Base-by-base conservation (phyloP, 2,888 invertebrate genomes). In the Parascotia fuliginaria region DNA sequence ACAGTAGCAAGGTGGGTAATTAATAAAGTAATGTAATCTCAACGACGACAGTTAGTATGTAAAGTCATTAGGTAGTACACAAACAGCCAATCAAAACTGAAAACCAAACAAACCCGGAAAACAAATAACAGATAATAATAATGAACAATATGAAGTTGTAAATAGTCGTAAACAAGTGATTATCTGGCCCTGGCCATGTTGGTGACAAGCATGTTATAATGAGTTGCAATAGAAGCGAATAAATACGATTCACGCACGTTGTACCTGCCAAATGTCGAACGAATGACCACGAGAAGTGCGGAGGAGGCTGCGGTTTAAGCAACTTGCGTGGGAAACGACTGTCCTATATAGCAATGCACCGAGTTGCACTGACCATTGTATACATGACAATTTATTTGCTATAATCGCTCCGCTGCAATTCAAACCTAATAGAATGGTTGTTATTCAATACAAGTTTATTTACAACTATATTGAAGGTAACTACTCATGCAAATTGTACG, bases 291-390 rank as follows among this genome's bases (percentile, higher is more conserved):
- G 65, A 61, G 58, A 55, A 63, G 53, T 67, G 77, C 71, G 79
- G 72, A 75, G 83, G 78, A 77, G 77, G 74, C 65, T 79, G 81
- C 67, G 76, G 79, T 79, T 73, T 65, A 64, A 68, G 75, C 77
- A 79, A 84, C 78, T 70, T 71, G 85, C 84, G 85, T 85, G 83
- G 83, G 85, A 85, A 83, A 70, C 70, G 31, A 71, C 49, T 73
- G 78, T 73, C 78, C 81, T 78, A 78, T 76, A 78, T 73, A 74
- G 65, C 57, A 73, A 65, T 61, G 63, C 68, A 66, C 51, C 47
- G 48, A 57, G 46, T 55, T 71, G 67, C 70, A 69, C 42, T 37
- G 37, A 37, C 45, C 34, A 47, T 58, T 55, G 51, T 41, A 54
- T 52, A 48, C 46, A 54, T 48, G 47, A 42, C 38, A 63, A 65